Base-by-base conservation (phyloP, 2,888 invertebrate genomes). In the Zygothrica quintamaculata region DNA sequence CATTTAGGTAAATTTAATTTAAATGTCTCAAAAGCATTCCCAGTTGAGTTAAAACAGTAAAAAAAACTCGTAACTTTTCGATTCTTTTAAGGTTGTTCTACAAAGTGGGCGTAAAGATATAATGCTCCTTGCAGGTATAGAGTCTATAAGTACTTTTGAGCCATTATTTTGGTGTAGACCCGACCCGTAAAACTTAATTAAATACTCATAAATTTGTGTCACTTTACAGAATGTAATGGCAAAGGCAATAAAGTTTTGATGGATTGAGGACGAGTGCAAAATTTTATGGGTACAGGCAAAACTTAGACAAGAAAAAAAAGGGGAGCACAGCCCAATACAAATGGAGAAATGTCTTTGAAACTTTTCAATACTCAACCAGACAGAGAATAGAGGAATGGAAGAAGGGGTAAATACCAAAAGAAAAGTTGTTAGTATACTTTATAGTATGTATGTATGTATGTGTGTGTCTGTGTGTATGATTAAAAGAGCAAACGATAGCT, bases 141-240 rank as follows among this genome's bases (percentile, higher is more conserved):
- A 13, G 7, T 26, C 25, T n/a, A n/a, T 0, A 18, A 6, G 9
- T 11, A 7, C 7, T 15, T 51, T 29, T 48, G 16, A 18, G n/a
- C n/a, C 15, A 36, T 36, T 29, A 25, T 52, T n/a, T n/a, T 4
- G 37, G 15, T 12, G 18, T 39, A 31, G 3, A 9, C 40, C 15
- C n/a, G n/a, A 48, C 48, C 12, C 52, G 59, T 65, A 51, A 73
- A 84, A 74, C 67, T 55, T 75, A 75, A 78, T 79, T 85, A 81
- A 59, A 65, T 48, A 85, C 57, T 55, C 66, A 59, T 59, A 68
- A 77, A 71, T 67, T 81, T 52, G 55, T 58, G 58, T 58, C 69
- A 75, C 65, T 56, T 73, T 69, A 59, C 76, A 56, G 57, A 53
- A 47, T 51, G 44, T 62, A 47, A 53, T 13, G 13, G 47, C 58